These are phyloP conservation scores for Xenotilapia longispinis DNA, from an alignment of 2,113 vertebrate species.

Conservation along the genomic window DNA sequence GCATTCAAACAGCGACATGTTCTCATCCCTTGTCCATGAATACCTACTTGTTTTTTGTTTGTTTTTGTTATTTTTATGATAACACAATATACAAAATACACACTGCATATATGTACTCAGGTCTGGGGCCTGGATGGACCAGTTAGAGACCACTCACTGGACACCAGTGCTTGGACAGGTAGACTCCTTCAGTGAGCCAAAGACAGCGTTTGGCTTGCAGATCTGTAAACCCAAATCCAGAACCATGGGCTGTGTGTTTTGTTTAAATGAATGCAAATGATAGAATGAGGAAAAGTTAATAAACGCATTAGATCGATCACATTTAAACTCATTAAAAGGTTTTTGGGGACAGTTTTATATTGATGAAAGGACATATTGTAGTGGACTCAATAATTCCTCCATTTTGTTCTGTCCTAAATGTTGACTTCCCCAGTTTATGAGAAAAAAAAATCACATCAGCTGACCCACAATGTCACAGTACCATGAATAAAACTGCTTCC, in stretches of 20 bases:
- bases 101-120: too few species aligned
- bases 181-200: too few species aligned
- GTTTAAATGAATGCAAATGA: fast-evolving
- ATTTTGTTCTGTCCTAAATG: not conserved
- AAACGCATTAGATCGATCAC: fast-evolving
- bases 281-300: not conserved
- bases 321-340: fast-evolving
- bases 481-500: not conserved
- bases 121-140: fast-evolving
- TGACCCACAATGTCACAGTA: not conserved
- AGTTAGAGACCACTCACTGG: too few species aligned
- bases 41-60: too few species aligned
- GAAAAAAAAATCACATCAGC: fast-evolving
- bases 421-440: not conserved
- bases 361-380: not conserved
- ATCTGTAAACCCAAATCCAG: too few species aligned
- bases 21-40: too few species aligned
- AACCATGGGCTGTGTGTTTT: too few species aligned
- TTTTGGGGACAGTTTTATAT: not conserved
- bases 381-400: not conserved
- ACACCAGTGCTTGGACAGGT: too few species aligned
- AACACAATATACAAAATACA: too few species aligned
- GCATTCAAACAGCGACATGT: too few species aligned
- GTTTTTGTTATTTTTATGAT: too few species aligned
- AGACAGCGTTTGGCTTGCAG: too few species aligned